Evolutionary conservation across 2,797 vertebrate genomes (phyloP), one percentile per base, ranked within the genome.

Genomic region (Sardinella longiceps): DNA sequence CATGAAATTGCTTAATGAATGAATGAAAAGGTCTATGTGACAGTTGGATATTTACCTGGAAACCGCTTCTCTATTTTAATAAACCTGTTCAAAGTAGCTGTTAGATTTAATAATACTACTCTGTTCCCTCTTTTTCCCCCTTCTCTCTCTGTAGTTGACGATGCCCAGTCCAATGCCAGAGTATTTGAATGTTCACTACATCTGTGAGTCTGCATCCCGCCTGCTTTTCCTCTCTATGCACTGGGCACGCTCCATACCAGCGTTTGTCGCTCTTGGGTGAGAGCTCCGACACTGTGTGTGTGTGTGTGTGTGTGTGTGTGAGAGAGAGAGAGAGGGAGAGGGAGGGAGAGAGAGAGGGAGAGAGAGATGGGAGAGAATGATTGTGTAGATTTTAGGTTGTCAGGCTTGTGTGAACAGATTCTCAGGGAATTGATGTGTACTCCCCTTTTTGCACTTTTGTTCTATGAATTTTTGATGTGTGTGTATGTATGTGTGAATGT

Each of bases 171-270:
- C 98, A 1, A 98, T 99, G 96, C 98, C 98, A 0, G 98, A 99
- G 90, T 99, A 97, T 93, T 96, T 99, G 90, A 99, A 99, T 58
- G 98, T 99, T 45, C 98, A 99, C 92, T 99, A 99, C 93, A 99
- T 99, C 93, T 99, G 98, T 77, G 98, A 99, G 93, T 99, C 98
- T 7, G 98, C 98, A 0, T 99, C 98, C 77, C 97, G 98, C 51
- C 96, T 99, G 74, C 97, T 99, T 84, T 99, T 99, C 92, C 97
- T 99, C 58, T 99, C 98, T 87, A 99, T 99, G 98, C 98, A 99
- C 94, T 99, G 98, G 98, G 98, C 98, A 2, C 96, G 98, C 88
- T 99, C 98, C 88, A 99, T 99, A 89, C 97, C 98, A 51, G 98
- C 98, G 82, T 99, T 99, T 93, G 97, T 97, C 85, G 98, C 98